Evolutionary conservation across 2,888 invertebrate species (phyloP).

Genomic region (Microplitis deprimator): DNA sequence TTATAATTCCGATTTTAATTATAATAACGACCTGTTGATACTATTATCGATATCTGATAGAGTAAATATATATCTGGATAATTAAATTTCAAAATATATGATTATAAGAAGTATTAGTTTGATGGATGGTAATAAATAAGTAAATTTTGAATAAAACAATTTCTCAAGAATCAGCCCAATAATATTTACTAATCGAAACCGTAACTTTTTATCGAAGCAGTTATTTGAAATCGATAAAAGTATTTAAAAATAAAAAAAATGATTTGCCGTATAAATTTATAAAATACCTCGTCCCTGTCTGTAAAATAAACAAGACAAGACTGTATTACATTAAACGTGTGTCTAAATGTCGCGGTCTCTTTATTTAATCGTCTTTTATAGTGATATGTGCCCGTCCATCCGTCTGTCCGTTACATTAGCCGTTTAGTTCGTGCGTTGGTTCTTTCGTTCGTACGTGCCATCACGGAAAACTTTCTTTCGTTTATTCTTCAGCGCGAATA

Average conservation of each 20-base stretch:
- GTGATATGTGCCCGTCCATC: constrained; percentile 16
- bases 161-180: no score
- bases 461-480: constrained; percentile 35
- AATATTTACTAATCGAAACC: no score
- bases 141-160: no score
- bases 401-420: background rate
- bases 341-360: constrained; percentile 1
- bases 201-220: background rate
- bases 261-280: background rate
- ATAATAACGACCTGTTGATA: no score
- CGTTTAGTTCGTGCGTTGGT: constrained; percentile 24
- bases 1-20: no score
- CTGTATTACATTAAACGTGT: background rate
- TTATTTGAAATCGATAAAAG: background rate
- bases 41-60: no score
- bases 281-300: background rate
- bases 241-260: background rate
- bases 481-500: constrained; percentile 32
- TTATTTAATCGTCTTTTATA: constrained; percentile 3
- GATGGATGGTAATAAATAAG: no score
- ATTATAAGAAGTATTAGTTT: no score
- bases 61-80: no score
- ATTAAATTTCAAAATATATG: no score
- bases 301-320: background rate
- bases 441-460: constrained; percentile 28